These are phyloP conservation scores for Thripadectes ignobilis DNA, from an alignment of 2,797 vertebrate species.

Conservation along the genomic window DNA sequence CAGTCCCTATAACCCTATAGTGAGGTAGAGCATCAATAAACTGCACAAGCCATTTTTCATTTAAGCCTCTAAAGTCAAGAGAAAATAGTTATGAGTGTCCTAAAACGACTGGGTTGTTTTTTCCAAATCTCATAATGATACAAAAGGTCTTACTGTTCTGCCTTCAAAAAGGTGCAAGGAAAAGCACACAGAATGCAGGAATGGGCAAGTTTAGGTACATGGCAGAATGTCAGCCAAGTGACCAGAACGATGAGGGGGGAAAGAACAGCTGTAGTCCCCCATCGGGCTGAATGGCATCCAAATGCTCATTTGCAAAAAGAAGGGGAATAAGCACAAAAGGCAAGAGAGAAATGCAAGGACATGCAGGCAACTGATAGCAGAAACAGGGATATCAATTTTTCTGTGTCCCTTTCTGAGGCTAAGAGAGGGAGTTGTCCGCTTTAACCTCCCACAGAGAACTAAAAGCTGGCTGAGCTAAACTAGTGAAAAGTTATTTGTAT, in stretches of 20 bases:
- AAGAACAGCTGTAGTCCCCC: not conserved
- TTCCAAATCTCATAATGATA: not conserved
- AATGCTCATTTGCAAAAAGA: not conserved
- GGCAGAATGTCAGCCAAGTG: constrained; percentile 15
- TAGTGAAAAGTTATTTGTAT: not conserved
- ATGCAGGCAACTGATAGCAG: not conserved
- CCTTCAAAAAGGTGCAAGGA: not conserved
- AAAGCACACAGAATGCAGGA: not conserved
- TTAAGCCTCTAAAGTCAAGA: not conserved
- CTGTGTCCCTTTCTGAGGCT: not conserved
- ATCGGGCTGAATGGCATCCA: not conserved
- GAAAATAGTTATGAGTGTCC: not conserved
- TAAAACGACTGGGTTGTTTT: not conserved
- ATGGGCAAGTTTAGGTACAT: not conserved
- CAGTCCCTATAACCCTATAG: not conserved
- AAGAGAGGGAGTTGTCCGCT: not conserved
- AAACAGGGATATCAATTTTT: accelerated
- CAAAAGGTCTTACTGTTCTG: not conserved
- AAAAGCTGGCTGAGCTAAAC: not conserved
- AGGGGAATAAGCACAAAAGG: not conserved
- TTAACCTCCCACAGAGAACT: not conserved
- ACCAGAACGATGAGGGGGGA: not conserved
- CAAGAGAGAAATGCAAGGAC: not conserved
- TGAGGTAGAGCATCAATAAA: not conserved
- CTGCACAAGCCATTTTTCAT: not conserved